phyloP scores from a whole-genome alignment of 2,888 invertebrate species.

The Gasteruption jaculator region DNA sequence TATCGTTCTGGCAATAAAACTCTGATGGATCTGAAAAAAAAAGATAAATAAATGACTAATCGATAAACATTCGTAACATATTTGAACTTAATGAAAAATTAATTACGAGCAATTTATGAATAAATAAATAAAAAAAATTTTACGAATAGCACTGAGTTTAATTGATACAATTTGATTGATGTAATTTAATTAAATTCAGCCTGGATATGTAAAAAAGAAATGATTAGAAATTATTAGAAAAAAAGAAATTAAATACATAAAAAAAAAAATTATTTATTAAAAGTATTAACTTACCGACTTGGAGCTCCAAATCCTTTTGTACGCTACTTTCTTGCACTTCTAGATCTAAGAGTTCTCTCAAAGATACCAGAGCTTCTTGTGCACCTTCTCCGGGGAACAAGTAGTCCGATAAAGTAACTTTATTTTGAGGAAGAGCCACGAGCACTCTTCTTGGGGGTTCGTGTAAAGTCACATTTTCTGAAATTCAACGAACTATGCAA shows the following conservation, averaged over 20 bases:
- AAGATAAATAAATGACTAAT: slow-evolving; percentile 12
- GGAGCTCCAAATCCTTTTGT: slow-evolving; percentile 70
- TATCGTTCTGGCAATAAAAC: slow-evolving; percentile 48
- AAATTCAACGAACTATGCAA: too few relatives aligned
- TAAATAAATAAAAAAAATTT: too few relatives aligned
- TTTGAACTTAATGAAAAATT: neutral
- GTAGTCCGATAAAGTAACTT: slow-evolving; percentile 80
- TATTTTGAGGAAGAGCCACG: slow-evolving; percentile 63
- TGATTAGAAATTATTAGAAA: neutral
- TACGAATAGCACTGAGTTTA: too few relatives aligned
- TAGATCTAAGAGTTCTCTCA: slow-evolving; percentile 77
- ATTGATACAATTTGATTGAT: too few relatives aligned
- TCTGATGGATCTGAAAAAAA: slow-evolving; percentile 46
- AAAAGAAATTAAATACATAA: neutral
- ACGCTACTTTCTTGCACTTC: slow-evolving; percentile 67
- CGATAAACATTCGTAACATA: slow-evolving; percentile 9
- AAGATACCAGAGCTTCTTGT: slow-evolving; percentile 74
- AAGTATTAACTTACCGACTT: slow-evolving; percentile 61
- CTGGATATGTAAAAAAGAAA: neutral
- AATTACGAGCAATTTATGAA: too few relatives aligned
- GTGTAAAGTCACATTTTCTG: slow-evolving; percentile 76
- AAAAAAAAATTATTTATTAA: slow-evolving; percentile 1
- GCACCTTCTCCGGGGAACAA: slow-evolving; percentile 87
- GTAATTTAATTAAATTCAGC: too few relatives aligned
- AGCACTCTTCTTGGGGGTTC: slow-evolving; percentile 86